Evolutionary conservation across 2,888 invertebrate genomes (phyloP), one percentile per base, ranked within the genome.

Genomic region (Cheilosia impressa): DNA sequence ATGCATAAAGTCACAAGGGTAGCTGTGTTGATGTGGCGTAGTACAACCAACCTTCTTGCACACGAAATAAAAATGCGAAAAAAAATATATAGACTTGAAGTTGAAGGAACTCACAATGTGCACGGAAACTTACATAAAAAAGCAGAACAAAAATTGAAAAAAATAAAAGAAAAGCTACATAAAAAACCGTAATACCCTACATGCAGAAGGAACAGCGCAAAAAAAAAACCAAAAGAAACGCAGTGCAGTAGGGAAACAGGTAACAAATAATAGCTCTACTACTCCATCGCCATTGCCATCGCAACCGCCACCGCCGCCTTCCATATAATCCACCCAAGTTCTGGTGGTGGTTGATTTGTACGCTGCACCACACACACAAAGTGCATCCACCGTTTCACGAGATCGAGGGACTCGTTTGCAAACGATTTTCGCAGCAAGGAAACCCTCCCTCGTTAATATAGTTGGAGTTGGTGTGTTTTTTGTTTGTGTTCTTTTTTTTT

Each of bases 221-320:
- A 72, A 69, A 72, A 57, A 66, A 73, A 75, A 41, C 41, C 65
- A 65, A 72, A 85, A 65, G 80, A 66, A 75, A 76, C 81, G 71
- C 65, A 53, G 84, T 71, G 75, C 81, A 81, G 85, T 81, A 81
- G 85, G 81, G 85, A 85, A 85, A 77, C 85, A 85, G 85, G 85
- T 85, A 85, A 80, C 81, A 81, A 85, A 85, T 68, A 77, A 76
- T 81, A 80, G 75, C 80, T 76, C 80, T 84, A 76, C 80, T 85
- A 62, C 79, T 72, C 78, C 78, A 83, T 73, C 72, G 72, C 62
- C 60, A 76, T 55, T 60, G 52, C 66, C 62, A 62, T 34, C 58
- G 52, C 79, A 62, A 66, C 69, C 66, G 38, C 72, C 63, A 27
- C 43, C 57, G 34, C 57, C 38, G n/a, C 10, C 66, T 31, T 71